Conservation (phyloP, 2,113 vertebrate genomes). For the Rhinichthys klamathensis region DNA sequence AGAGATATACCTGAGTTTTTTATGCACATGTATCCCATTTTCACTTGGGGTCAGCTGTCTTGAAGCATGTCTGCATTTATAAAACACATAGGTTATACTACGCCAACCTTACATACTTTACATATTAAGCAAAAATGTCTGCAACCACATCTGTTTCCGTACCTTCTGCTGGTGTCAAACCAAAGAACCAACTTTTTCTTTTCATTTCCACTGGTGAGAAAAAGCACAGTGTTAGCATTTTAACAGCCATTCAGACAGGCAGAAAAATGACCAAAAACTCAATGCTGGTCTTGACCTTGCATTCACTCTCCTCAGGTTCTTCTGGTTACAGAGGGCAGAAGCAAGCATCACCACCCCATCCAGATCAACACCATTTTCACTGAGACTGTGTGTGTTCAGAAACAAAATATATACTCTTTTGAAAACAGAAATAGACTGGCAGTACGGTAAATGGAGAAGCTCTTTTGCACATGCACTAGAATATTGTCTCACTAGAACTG, state of each 20-base stretch:
- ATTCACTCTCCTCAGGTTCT: constrained; percentile 67
- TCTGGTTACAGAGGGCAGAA: constrained; percentile 63
- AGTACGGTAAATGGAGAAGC: neutral
- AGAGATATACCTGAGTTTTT: constrained; percentile 68
- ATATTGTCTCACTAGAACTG: neutral
- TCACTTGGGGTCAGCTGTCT: neutral
- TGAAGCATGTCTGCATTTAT: constrained; percentile 47
- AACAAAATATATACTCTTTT: neutral
- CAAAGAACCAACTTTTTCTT: constrained; percentile 62
- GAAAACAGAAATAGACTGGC: constrained; percentile 4
- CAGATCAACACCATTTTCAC: constrained; percentile 76
- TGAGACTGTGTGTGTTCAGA: constrained; percentile 74
- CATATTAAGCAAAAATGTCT: neutral
- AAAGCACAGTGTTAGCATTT: constrained; percentile 11
- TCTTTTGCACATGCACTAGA: neutral
- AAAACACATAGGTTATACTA: neutral
- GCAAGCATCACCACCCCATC: constrained; percentile 70
- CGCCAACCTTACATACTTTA: neutral
- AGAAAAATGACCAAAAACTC: neutral
- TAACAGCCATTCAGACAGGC: neutral
- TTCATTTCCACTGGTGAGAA: constrained; percentile 63
- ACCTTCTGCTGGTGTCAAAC: constrained; percentile 66
- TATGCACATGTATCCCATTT: constrained; percentile 42
- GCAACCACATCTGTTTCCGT: neutral
- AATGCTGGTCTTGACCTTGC: constrained; percentile 67